Evolutionary conservation across 2,888 invertebrate species (phyloP).

Genomic region (Cephus sareptanus): DNA sequence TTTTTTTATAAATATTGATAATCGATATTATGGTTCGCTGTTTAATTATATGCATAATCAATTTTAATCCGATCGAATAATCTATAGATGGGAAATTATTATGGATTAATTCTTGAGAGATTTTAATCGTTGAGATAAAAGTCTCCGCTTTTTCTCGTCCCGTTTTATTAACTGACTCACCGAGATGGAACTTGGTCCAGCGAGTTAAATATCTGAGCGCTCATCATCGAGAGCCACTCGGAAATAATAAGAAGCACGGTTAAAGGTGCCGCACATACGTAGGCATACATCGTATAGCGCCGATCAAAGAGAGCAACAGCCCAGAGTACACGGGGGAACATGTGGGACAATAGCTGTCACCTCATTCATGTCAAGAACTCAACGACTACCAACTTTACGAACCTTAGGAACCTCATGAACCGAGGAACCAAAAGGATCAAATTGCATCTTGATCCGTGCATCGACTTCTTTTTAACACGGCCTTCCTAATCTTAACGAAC

Average conservation of each 20-base stretch:
- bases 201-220: conserved; percentile 10
- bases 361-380: conserved; percentile 55
- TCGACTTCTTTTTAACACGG: conserved; percentile 53
- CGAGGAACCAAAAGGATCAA: conserved; percentile 48
- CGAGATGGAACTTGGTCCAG: conserved; percentile 41
- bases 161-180: conserved; percentile 44
- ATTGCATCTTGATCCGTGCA: conserved; percentile 57
- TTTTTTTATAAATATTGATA: too few relatives aligned
- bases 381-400: conserved; percentile 45
- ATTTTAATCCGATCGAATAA: neutral
- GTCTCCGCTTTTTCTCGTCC: neutral
- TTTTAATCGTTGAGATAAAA: neutral
- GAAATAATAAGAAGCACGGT: conserved; percentile 12
- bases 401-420: conserved; percentile 28
- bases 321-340: conserved; percentile 41
- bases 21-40: too few relatives aligned
- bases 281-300: conserved; percentile 39
- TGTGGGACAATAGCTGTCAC: conserved; percentile 52
- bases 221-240: conserved; percentile 1
- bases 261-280: conserved; percentile 49
- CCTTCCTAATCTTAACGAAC: neutral
- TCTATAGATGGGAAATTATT: neutral
- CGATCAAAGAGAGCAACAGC: conserved; percentile 42
- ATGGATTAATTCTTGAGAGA: neutral
- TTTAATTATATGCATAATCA: neutral